Conservation (phyloP, 2,797 vertebrate species). For the Salarias fasciatus region DNA sequence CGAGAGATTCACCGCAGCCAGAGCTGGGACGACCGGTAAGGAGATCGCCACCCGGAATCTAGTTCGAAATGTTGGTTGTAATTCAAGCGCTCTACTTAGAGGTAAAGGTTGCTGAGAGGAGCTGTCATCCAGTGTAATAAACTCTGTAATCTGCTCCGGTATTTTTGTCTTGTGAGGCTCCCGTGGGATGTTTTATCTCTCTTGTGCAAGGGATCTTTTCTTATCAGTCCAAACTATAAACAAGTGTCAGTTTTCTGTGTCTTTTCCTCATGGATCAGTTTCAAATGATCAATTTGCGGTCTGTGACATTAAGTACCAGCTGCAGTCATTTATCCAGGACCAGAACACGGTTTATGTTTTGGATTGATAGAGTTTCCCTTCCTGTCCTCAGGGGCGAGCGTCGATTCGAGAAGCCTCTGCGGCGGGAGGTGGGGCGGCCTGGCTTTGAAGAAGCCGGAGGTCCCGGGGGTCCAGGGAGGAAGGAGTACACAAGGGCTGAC, state of each 20-base stretch:
- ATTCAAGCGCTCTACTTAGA: background rate
- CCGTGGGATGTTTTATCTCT: background rate
- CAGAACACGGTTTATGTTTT: no score
- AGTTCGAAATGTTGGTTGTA: background rate
- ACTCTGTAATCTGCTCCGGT: slow-evolving; percentile 9
- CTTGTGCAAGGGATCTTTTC: background rate
- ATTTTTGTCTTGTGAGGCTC: slow-evolving; percentile 6
- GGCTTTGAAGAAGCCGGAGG: slow-evolving; percentile 85
- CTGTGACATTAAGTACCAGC: background rate
- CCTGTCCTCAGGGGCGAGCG: slow-evolving; percentile 84
- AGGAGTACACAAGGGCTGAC: slow-evolving; percentile 93
- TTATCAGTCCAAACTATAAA: background rate
- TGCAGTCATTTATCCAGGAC: no score
- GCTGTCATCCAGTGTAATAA: slow-evolving; percentile 9
- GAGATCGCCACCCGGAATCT: background rate
- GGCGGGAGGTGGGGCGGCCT: slow-evolving; percentile 87
- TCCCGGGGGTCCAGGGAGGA: slow-evolving; percentile 73
- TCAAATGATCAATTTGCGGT: background rate
- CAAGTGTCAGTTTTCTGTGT: no score
- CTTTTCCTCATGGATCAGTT: background rate
- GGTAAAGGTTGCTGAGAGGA: slow-evolving; percentile 4
- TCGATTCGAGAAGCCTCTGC: slow-evolving; percentile 90
- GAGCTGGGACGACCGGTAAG: slow-evolving; percentile 94
- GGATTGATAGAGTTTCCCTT: slow-evolving; percentile 14
- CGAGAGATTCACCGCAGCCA: slow-evolving; percentile 93